phyloP scores from a whole-genome alignment of 2,888 invertebrate species.

The Drosophila rubida region DNA sequence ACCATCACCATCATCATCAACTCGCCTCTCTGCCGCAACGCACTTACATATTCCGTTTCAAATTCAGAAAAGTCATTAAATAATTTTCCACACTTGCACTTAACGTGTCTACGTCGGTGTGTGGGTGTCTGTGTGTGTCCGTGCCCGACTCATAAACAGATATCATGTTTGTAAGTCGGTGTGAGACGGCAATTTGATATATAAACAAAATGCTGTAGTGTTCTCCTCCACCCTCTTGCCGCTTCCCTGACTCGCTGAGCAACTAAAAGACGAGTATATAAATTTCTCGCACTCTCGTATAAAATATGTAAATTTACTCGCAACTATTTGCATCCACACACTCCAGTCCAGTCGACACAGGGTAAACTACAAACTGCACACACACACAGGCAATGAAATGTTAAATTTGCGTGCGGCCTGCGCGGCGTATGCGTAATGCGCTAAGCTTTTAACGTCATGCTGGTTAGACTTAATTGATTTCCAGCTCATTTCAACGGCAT shows the following conservation, averaged over 20 bases:
- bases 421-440: constrained; percentile 30
- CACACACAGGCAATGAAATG: constrained; percentile 23
- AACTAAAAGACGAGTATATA: constrained; percentile 31
- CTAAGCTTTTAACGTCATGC: constrained; percentile 14
- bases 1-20: not conserved
- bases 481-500: constrained; percentile 29
- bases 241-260: not conserved
- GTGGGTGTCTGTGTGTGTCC: not conserved
- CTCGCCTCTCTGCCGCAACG: constrained; percentile 48
- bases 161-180: constrained; percentile 29
- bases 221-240: not conserved
- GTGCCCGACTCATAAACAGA: constrained; percentile 37
- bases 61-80: constrained; percentile 81
- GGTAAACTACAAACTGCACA: constrained; percentile 8
- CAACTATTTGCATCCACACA: constrained; percentile 40
- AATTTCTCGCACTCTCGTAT: constrained; percentile 18
- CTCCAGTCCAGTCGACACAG: constrained; percentile 25
- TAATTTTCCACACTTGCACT: constrained; percentile 81
- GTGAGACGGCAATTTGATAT: constrained; percentile 59
- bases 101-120: constrained; percentile 29
- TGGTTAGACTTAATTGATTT: constrained; percentile 57
- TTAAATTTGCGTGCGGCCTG: constrained; percentile 18
- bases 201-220: constrained; percentile 57
- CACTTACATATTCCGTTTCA: constrained; percentile 78
- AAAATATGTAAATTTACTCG: constrained; percentile 52